phyloP scores from a whole-genome alignment of 1,140 invertebrate genomes.

The Zaprionus inermis region DNA sequence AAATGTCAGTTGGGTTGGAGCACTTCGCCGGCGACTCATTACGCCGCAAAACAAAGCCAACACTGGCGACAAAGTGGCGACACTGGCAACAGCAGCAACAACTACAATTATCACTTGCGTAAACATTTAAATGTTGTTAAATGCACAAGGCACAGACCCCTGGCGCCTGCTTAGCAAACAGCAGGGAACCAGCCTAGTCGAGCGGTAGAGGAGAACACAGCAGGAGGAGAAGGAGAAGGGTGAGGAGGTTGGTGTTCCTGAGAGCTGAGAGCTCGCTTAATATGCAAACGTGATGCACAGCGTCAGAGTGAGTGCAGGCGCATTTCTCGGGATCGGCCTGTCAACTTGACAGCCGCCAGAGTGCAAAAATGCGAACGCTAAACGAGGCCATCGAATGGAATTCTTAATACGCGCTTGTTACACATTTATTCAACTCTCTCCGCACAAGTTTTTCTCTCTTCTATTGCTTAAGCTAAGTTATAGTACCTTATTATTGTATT shows the following conservation, averaged over 20 bases:
- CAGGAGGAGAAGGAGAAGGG: constrained; percentile 3
- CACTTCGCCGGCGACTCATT: constrained; percentile 55
- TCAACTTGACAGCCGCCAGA: constrained; percentile 54
- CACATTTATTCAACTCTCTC: not conserved
- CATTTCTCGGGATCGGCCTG: constrained; percentile 38
- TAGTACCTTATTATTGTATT: not conserved
- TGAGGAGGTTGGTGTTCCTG: not conserved
- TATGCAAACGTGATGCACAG: constrained; percentile 72
- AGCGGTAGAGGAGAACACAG: not conserved
- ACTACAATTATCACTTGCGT: constrained; percentile 76
- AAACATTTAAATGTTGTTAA: constrained; percentile 75
- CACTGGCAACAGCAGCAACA: constrained; percentile 31
- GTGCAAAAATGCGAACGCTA: constrained; percentile 71
- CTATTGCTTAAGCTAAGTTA: not conserved
- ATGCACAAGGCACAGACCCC: constrained; percentile 50
- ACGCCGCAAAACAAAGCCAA: constrained; percentile 49
- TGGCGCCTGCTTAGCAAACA: constrained; percentile 60
- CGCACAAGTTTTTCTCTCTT: not conserved
- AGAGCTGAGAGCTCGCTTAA: constrained; percentile 56
- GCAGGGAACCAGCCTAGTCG: not conserved
- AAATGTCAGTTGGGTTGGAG: constrained; percentile 50
- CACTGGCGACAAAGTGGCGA: constrained; percentile 62
- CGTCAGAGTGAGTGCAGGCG: constrained; percentile 28
- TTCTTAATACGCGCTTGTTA: constrained; percentile 31
- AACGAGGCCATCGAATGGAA: constrained; percentile 58